Percentiles rank a stretch among this genome's conserved stretches.
Evolutionary conservation across 2,797 vertebrate species (phyloP).

Genomic region (Phrynocephalus forsythii): DNA sequence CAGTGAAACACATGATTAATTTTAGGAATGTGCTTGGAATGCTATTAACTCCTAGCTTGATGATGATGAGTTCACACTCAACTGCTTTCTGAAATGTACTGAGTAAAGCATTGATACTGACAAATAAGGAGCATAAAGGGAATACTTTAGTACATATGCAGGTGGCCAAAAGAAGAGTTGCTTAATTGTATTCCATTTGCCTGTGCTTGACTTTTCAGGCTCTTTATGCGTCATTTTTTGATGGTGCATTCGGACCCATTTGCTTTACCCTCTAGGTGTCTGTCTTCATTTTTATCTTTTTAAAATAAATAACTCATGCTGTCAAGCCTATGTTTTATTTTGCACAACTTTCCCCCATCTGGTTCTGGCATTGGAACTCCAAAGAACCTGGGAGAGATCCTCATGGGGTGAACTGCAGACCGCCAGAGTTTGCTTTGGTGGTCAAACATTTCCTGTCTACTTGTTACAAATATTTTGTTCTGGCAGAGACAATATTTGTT

Average conservation of each 20-base stretch:
- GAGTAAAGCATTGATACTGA: slow-evolving; percentile 22
- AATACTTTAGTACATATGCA: background rate
- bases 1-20: slow-evolving; percentile 40
- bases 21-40: slow-evolving; percentile 33
- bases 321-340: background rate
- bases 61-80: slow-evolving; percentile 31
- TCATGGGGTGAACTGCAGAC: background rate
- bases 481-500: background rate
- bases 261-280: background rate
- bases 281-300: background rate
- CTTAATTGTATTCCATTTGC: background rate
- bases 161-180: background rate
- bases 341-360: background rate
- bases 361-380: background rate
- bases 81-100: slow-evolving; percentile 44
- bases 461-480: background rate
- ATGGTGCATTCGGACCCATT: background rate
- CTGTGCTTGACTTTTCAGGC: background rate
- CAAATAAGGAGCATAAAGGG: slow-evolving; percentile 32
- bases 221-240: slow-evolving; percentile 8
- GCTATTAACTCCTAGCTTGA: slow-evolving; percentile 39
- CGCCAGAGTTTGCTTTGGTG: background rate
- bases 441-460: background rate
- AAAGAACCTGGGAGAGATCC: background rate
- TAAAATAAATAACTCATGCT: too few relatives aligned